A percentile compares a stretch with the other conserved stretches of the same genome.
Conservation (phyloP, 1,140 invertebrate species). For the Vollenhovia emeryi region DNA sequence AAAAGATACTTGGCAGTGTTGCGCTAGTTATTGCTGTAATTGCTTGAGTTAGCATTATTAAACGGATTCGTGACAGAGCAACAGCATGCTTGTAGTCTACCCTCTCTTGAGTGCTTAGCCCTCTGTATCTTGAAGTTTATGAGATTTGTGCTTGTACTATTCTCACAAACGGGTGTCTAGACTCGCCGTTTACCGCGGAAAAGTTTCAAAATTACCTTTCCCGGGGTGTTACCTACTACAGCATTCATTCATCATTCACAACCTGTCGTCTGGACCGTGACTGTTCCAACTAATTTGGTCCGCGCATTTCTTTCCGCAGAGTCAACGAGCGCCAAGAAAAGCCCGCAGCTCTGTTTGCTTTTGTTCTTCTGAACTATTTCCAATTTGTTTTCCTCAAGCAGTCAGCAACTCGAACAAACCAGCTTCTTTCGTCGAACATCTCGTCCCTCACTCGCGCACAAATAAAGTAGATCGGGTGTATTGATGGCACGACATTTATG, state of each 20-base stretch:
- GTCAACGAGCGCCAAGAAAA: slow-evolving; percentile 38
- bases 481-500: not conserved
- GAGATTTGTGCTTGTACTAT: slow-evolving; percentile 34
- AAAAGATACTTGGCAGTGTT: not conserved
- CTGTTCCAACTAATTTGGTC: slow-evolving; percentile 59
- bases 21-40: slow-evolving; percentile 22
- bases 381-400: slow-evolving; percentile 49
- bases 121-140: slow-evolving; percentile 40
- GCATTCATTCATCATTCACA: slow-evolving; percentile 59
- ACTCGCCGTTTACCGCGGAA: slow-evolving; percentile 33
- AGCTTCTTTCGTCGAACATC: not conserved
- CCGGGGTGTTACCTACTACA: slow-evolving; percentile 39
- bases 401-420: slow-evolving; percentile 10
- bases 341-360: slow-evolving; percentile 18
- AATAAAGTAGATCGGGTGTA: not conserved
- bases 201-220: slow-evolving; percentile 61
- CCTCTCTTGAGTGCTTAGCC: not conserved
- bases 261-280: slow-evolving; percentile 54
- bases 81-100: slow-evolving; percentile 14
- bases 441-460: not conserved
- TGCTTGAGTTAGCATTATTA: slow-evolving; percentile 40
- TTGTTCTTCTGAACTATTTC: slow-evolving; percentile 26
- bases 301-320: slow-evolving; percentile 46
- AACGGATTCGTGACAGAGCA: slow-evolving; percentile 2
- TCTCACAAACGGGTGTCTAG: slow-evolving; percentile 36